Conservation (phyloP, 2,888 invertebrate species). For the Leptinotarsa rubiginosa region DNA sequence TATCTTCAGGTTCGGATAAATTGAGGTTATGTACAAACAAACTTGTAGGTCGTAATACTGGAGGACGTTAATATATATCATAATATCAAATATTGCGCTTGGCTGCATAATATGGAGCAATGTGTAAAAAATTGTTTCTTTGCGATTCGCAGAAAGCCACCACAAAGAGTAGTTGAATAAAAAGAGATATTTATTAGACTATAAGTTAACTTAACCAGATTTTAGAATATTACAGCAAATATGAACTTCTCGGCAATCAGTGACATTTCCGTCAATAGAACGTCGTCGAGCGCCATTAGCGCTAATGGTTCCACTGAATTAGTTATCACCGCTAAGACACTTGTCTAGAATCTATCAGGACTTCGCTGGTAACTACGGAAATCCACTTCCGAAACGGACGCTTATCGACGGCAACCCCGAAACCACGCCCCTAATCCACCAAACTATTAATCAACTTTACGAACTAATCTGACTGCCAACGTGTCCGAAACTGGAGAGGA, state of each 20-base stretch:
- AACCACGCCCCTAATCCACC: background rate
- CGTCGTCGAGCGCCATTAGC: background rate
- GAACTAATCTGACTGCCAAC: background rate
- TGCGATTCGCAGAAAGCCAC: no score
- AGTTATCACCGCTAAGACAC: background rate
- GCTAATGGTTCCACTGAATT: conserved; percentile 3
- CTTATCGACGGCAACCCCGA: background rate
- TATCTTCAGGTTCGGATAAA: no score
- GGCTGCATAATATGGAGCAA: no score
- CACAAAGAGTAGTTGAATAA: no score
- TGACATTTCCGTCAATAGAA: background rate
- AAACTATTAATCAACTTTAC: background rate
- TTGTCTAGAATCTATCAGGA: background rate
- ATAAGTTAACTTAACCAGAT: background rate
- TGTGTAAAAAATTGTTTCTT: no score
- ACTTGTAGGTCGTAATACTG: no score
- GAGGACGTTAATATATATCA: no score
- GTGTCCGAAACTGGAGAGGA: background rate
- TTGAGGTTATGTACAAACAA: no score
- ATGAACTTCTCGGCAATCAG: background rate
- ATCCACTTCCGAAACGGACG: background rate
- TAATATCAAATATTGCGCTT: no score
- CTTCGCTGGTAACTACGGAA: background rate
- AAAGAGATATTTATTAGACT: background rate
- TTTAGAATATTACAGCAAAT: conserved; percentile 7